Base-by-base conservation (phyloP, 2,888 invertebrate species). In the Globia sparganii region DNA sequence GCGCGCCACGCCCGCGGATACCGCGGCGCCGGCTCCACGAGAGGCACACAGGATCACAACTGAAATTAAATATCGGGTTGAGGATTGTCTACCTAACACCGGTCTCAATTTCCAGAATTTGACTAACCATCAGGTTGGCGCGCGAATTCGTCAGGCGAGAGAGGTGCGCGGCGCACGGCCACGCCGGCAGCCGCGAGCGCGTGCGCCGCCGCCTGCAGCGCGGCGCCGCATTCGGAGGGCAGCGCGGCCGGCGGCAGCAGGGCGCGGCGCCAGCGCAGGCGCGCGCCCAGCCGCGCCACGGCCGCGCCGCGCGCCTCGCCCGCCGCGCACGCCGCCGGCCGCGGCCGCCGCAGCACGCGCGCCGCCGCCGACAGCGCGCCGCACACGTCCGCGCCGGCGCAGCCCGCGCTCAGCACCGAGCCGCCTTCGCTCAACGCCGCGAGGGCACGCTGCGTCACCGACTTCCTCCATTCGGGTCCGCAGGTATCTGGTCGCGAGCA, bases 401-500 rank as follows among this genome's bases (percentile, higher is more conserved):
- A 91, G 37, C 91, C 93, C 59, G 83, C 90, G 73, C 84, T 81
- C 77, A 89, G 85, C 76, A 91, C 89, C 43, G 86, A 75, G 68
- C 89, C 86, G 75, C 92, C 91, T 64, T 80, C 86, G 86, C 89
- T 88, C 87, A 93, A 87, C 80, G 92, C 87, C 81, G 85, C 88
- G 83, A 90, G 91, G 75, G 86, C 92, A 56, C 84, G 91, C 79
- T 87, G 92, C 84, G 89, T 90, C 89, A 90, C 94, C 86, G 85
- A 58, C 69, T 69, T 80, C 40, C 79, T 76, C 93, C 93, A 93
- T 58, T 80, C 88, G 25, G 87, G 73, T 3, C 94, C 94, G 84
- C 95, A 95, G 2, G 95, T 95, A 56, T 94, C 95, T 95, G 80
- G 67, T 34, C 81, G 82, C 66, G 78, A 73, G 28, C 79, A 71